Percentiles rank a stretch among this genome's conserved stretches.
These are phyloP conservation scores for Oriolus oriolus DNA, from an alignment of 2,113 vertebrate genomes.

Conservation along the genomic window DNA sequence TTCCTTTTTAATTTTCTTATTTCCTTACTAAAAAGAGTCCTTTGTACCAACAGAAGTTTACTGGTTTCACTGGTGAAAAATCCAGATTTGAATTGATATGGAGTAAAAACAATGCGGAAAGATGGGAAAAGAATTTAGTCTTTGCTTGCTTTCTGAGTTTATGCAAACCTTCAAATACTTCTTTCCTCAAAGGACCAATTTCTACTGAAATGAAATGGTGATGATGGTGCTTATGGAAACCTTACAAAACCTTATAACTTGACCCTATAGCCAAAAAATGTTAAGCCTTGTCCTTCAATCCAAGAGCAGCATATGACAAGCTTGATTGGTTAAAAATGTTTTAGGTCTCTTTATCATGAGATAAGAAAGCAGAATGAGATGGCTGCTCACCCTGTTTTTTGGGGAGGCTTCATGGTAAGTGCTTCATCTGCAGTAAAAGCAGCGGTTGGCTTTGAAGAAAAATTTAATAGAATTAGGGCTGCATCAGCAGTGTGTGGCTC, in stretches of 20 bases:
- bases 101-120: background rate
- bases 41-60: background rate
- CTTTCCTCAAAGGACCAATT: background rate
- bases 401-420: background rate
- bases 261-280: background rate
- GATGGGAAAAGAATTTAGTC: background rate
- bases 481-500: background rate
- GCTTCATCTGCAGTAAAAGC: background rate
- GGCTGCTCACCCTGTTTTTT: background rate
- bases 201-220: background rate
- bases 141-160: background rate
- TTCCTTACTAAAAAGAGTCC: background rate
- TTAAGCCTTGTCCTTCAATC: background rate
- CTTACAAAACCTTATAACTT: background rate
- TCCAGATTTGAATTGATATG: rapidly evolving
- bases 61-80: background rate
- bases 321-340: background rate
- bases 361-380: background rate
- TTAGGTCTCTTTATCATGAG: background rate
- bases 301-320: background rate
- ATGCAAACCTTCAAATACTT: background rate
- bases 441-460: background rate
- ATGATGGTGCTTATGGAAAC: background rate
- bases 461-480: background rate
- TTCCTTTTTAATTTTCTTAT: background rate